Conservation (phyloP, 2,797 vertebrate genomes). For the Hemibagrus guttatus region DNA sequence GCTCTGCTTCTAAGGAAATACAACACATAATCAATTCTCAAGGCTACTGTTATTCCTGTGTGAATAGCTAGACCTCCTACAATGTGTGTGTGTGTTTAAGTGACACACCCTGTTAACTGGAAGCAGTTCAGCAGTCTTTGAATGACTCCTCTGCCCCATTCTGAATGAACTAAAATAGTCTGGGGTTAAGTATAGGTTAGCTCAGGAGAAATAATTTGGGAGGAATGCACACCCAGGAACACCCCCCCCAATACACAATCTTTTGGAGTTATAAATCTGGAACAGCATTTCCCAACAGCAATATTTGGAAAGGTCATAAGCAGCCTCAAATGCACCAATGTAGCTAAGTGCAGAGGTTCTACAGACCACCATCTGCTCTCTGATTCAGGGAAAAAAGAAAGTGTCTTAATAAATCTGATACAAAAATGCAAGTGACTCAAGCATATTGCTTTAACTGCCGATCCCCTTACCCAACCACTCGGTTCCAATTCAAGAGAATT, state of each 20-base stretch:
- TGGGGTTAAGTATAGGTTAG: conserved; percentile 75
- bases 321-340: conserved; percentile 19
- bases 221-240: conserved; percentile 67
- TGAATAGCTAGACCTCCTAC: conserved; percentile 16
- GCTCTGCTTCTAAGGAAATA: not conserved
- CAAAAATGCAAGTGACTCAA: not conserved
- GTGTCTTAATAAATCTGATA: not conserved
- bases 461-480: not conserved
- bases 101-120: conserved; percentile 53
- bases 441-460: not conserved
- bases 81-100: conserved; percentile 23
- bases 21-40: conserved; percentile 6
- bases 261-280: conserved; percentile 70
- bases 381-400: not conserved
- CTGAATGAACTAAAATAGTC: conserved; percentile 58
- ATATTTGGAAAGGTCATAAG: conserved; percentile 57
- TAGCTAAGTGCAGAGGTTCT: not conserved
- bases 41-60: conserved; percentile 30
- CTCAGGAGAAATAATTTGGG: conserved; percentile 70
- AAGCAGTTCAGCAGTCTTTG: conserved; percentile 45
- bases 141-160: conserved; percentile 50
- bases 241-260: conserved; percentile 44
- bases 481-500: conserved; percentile 19
- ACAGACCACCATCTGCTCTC: not conserved
- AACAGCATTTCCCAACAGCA: conserved; percentile 58